Conservation (phyloP, 2,797 vertebrate genomes). For the Squalus acanthias region DNA sequence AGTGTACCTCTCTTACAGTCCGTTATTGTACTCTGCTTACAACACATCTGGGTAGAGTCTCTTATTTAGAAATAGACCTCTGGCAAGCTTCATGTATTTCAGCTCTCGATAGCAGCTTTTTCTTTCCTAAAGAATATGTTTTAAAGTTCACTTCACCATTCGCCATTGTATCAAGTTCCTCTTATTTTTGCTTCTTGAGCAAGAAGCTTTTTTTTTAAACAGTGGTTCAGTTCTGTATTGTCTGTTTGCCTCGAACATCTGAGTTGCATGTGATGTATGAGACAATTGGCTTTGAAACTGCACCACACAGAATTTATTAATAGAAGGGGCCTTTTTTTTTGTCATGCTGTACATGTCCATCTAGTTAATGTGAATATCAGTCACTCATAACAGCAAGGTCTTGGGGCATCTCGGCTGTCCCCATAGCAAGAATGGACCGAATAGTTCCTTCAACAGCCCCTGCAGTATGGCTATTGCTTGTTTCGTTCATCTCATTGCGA, state of each 20-base stretch:
- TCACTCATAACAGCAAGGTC: neutral
- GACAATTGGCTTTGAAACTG: neutral
- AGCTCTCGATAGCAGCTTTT: neutral
- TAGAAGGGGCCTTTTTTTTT: neutral
- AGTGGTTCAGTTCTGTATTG: neutral
- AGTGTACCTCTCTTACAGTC: neutral
- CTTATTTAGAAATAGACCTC: neutral
- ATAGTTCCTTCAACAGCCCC: neutral
- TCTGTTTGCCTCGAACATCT: neutral
- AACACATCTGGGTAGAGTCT: neutral
- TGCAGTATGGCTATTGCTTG: neutral
- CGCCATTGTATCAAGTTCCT: neutral
- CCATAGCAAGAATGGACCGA: too few species aligned
- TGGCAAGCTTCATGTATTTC: neutral
- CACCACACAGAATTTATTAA: neutral
- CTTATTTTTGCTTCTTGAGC: neutral
- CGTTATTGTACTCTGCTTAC: neutral
- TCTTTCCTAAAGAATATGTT: neutral
- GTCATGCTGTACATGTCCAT: neutral
- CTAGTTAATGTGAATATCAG: neutral
- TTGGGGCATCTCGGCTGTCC: neutral
- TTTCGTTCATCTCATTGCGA: neutral
- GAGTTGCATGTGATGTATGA: neutral
- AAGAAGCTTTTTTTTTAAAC: neutral
- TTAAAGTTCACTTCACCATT: neutral